Percentiles rank a stretch among this genome's conserved stretches.
These are phyloP conservation scores for Pelmatolapia mariae DNA, from an alignment of 2,113 vertebrate species.

Conservation along the genomic window DNA sequence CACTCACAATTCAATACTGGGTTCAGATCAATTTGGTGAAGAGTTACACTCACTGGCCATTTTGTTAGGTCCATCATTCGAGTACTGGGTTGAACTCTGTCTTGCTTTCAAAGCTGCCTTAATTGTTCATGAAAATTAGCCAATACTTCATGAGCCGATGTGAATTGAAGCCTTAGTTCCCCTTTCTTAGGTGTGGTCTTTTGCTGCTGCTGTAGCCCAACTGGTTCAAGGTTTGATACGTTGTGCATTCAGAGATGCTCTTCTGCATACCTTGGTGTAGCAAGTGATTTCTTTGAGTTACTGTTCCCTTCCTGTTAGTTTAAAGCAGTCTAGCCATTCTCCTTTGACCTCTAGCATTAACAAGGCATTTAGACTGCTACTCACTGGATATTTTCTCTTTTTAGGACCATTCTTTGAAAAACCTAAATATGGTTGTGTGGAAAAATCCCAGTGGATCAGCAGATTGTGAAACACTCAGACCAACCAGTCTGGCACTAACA, in stretches of 20 bases:
- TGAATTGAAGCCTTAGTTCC: neutral
- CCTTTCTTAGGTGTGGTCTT: neutral
- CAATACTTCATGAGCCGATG: neutral
- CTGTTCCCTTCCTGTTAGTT: neutral
- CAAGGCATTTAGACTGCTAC: neutral
- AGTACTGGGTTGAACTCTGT: neutral
- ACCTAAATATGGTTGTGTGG: neutral
- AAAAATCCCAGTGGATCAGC: neutral
- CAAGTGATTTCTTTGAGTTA: neutral
- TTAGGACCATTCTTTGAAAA: neutral
- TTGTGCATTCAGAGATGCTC: neutral
- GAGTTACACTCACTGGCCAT: neutral
- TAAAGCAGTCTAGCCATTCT: neutral
- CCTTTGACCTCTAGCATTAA: neutral
- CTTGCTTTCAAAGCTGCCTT: neutral
- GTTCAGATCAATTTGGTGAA: neutral
- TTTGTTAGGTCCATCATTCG: neutral
- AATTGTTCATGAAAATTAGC: neutral
- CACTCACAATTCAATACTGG: neutral
- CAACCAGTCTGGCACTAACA: neutral
- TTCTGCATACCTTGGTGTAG: neutral
- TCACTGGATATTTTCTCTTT: neutral
- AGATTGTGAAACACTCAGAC: neutral
- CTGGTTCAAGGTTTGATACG: neutral
- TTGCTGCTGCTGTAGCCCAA: neutral